Percentiles rank a stretch among this genome's conserved stretches.
Evolutionary conservation across 2,888 invertebrate species (phyloP).

Genomic region (Drosophila putrida): DNA sequence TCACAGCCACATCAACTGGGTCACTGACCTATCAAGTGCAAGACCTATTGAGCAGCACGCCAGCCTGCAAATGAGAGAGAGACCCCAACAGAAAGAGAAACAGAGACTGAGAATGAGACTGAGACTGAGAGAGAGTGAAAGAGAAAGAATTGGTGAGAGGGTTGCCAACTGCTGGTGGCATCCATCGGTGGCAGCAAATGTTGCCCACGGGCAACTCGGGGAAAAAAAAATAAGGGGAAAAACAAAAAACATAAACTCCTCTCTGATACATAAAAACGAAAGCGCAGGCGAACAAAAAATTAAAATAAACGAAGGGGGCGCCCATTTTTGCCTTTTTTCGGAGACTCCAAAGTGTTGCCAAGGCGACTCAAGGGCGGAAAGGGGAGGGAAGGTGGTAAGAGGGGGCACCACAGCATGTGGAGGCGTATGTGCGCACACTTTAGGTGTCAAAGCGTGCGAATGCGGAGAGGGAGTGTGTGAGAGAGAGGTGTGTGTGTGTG

Average conservation of each 20-base stretch:
- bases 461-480: background rate
- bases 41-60: conserved; percentile 77
- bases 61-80: conserved; percentile 45
- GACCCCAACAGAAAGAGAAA: conserved; percentile 6
- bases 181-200: conserved; percentile 34
- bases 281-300: conserved; percentile 79
- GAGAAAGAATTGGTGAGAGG: conserved; percentile 39
- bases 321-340: conserved; percentile 7
- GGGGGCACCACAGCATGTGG: conserved; percentile 25
- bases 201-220: conserved; percentile 40
- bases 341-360: conserved; percentile 44
- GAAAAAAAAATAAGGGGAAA: conserved; percentile 31
- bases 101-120: background rate
- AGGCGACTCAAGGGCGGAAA: conserved; percentile 46
- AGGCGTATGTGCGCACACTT: conserved; percentile 78
- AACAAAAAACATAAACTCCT: conserved; percentile 28
- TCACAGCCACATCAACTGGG: conserved; percentile 70
- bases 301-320: conserved; percentile 75
- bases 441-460: conserved; percentile 77
- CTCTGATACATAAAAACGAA: conserved; percentile 68
- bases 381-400: background rate
- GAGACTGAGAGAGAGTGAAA: conserved; percentile 26
- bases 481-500: conserved; percentile 17
- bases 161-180: conserved; percentile 46
- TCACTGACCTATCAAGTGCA: conserved; percentile 85